Evolutionary conservation across 1,140 invertebrate species (phyloP).

Genomic region (Zelostemma sp.): DNA sequence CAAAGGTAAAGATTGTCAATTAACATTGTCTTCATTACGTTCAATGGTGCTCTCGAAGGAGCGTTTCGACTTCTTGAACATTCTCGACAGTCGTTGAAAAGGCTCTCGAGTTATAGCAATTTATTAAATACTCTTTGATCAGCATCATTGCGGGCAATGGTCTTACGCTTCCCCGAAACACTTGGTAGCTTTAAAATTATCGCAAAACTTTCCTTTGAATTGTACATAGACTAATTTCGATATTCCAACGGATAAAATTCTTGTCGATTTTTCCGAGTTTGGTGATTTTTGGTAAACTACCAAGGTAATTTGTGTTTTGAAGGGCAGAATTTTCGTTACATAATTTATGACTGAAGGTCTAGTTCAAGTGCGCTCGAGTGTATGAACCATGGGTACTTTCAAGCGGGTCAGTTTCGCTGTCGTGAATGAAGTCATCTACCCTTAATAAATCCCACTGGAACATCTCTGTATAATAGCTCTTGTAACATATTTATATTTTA

Average conservation of each 20-base stretch:
- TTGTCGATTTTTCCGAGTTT: too few relatives aligned
- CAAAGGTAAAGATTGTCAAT: not conserved
- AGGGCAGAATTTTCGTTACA: too few relatives aligned
- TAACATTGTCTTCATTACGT: conserved; percentile 1
- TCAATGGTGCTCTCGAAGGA: conserved; percentile 1
- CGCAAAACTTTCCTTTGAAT: not conserved
- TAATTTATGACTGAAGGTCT: not conserved
- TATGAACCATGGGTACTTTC: conserved; percentile 33
- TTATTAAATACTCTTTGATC: conserved; percentile 10
- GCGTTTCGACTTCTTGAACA: not conserved
- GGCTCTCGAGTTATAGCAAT: not conserved
- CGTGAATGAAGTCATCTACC: conserved; percentile 41
- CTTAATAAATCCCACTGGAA: conserved; percentile 31
- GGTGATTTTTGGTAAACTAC: too few relatives aligned
- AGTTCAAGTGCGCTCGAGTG: conserved; percentile 8
- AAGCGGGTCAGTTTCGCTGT: conserved; percentile 54
- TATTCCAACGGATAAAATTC: too few relatives aligned
- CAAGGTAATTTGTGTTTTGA: too few relatives aligned
- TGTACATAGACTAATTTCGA: not conserved
- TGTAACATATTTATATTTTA: conserved; percentile 71
- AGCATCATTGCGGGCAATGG: conserved; percentile 18
- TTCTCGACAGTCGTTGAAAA: not conserved
- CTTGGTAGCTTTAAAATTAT: not conserved
- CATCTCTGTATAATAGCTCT: conserved; percentile 67
- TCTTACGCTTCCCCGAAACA: conserved; percentile 7